Evolutionary conservation across 2,113 vertebrate genomes (phyloP), one percentile per base, ranked within the genome.

Genomic region (Tamias sibiricus): DNA sequence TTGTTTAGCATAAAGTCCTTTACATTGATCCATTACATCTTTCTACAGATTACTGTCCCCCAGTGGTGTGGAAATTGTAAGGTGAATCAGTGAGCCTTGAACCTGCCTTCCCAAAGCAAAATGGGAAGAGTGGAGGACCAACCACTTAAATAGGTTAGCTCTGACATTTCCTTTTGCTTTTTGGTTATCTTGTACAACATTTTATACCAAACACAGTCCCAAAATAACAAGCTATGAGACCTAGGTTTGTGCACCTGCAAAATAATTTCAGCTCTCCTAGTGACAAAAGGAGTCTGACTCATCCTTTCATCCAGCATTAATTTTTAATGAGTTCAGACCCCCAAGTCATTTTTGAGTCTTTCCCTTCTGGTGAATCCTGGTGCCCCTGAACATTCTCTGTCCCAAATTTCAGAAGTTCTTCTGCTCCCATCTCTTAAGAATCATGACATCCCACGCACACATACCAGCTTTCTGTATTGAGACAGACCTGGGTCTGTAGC

Each of bases 241-340:
- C 47, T 49, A 9, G 13, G 11, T 2, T 49, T 49, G 13, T 49
- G 47, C 11, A 49, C 47, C 47, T 49, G 12, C 47, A 49, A 49
- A 49, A 49, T 49, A 47, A 10, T 7, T 7, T 9, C 47, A 47
- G 11, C 8, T 10, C 47, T 47, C 47, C 47, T 47, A 10, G 47
- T 47, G 8, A 47, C 47, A 47, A 47, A 11, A 8, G 12, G 47
- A 20, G 54, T 54, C 54, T 54, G 96, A 97, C 95, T 97, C 95
- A 97, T 74, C 52, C 82, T 37, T 30, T 74, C 57, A 69, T 30
- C 35, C 16, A 8, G 71, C 52, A 90, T 54, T 17, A 20, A 20
- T 54, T 54, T 17, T 54, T 54, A 54, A 54, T 54, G 54, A 54
- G 54, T 54, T 54, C 6, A 20, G 54, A 54, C 54, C 6, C 19